Conservation (phyloP, 53 echinoderm and acorn worm genomes). For the Crossaster papposus region DNA sequence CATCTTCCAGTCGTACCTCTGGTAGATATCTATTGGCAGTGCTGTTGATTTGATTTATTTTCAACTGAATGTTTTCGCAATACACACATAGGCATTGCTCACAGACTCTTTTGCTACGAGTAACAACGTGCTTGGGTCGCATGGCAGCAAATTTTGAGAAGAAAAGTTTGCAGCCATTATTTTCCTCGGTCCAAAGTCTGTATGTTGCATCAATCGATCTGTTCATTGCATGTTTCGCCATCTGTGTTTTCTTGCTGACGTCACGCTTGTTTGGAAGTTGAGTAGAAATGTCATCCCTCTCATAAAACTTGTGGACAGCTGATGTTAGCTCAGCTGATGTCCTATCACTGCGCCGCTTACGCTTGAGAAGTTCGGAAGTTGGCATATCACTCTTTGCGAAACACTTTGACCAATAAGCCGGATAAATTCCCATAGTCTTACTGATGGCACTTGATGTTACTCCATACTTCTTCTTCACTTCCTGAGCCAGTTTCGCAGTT, state of each 20-base stretch:
- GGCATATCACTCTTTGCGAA: no score
- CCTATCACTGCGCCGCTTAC: no score
- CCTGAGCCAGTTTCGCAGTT: no score
- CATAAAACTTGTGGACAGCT: slow-evolving; percentile 23
- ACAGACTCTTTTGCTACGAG: no score
- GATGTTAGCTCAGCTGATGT: not conserved
- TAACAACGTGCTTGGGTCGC: slow-evolving; percentile 3
- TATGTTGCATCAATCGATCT: slow-evolving; percentile 21
- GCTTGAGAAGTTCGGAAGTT: no score
- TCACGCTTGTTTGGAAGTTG: slow-evolving; percentile 25
- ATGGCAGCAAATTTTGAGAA: not conserved
- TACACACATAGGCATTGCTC: no score
- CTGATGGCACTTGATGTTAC: not conserved
- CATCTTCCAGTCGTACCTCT: not conserved
- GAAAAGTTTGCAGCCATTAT: not conserved
- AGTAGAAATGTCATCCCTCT: slow-evolving; percentile 15
- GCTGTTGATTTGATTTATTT: not conserved
- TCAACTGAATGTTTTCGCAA: not conserved
- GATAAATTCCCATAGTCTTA: slow-evolving; percentile 8
- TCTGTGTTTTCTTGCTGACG: slow-evolving; percentile 10
- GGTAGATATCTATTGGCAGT: not conserved
- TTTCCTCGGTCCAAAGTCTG: slow-evolving; percentile 23
- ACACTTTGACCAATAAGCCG: not conserved
- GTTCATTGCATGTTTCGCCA: slow-evolving; percentile 5
- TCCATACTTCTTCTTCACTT: not conserved